Conservation (phyloP, 37 sponge, comb jelly and placozoan genomes). For the Beroe forskalii region DNA sequence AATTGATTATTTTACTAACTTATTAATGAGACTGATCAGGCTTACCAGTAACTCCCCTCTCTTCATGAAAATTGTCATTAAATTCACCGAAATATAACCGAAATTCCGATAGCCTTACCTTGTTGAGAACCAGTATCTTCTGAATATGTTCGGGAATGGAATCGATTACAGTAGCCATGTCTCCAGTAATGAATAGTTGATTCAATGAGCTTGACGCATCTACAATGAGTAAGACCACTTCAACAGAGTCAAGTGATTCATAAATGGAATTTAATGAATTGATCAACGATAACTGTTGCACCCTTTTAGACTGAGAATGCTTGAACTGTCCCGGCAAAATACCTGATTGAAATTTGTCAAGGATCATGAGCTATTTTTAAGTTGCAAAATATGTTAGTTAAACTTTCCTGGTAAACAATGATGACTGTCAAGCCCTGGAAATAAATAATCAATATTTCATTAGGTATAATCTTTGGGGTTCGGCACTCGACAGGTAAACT, state of each 20-base stretch:
- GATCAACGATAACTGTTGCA: not conserved
- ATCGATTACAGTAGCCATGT: not conserved
- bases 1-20: too few relatives aligned
- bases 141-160: not conserved
- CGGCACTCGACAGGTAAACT: too few relatives aligned
- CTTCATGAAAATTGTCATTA: too few relatives aligned
- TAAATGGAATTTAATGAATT: not conserved
- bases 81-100: too few relatives aligned
- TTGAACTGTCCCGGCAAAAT: not conserved
- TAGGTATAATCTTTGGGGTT: too few relatives aligned
- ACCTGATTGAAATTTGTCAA: conserved; percentile 31
- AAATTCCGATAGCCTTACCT: not conserved
- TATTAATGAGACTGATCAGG: too few relatives aligned
- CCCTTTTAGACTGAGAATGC: not conserved
- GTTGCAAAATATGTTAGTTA: too few relatives aligned
- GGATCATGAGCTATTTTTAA: conserved; percentile 14
- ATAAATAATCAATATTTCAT: too few relatives aligned
- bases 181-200: conserved; percentile 18
- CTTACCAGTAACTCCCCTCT: too few relatives aligned
- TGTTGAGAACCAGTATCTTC: conserved; percentile 35
- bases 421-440: too few relatives aligned
- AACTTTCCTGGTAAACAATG: too few relatives aligned
- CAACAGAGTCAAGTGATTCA: not conserved
- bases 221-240: conserved; percentile 22
- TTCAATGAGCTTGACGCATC: not conserved